Evolutionary conservation across 37 sponge, comb jelly and placozoan species (phyloP), one percentile per base, ranked within the genome.

Genomic region (Corticium candelabrum): DNA sequence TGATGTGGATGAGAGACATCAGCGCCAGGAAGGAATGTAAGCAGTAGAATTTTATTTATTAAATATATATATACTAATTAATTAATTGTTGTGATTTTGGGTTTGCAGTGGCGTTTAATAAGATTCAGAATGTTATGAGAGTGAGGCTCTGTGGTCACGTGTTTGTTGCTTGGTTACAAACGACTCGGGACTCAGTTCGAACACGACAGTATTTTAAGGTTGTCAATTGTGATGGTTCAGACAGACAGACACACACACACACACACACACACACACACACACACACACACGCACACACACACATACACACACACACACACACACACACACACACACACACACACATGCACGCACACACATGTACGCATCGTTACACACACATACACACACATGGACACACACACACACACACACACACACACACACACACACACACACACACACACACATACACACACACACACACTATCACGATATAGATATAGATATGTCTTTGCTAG

Each of bases 1-100:
- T 40, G 33, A 78, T 80, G 84, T 81, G 80, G 77, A 77, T 77
- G 2, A 30, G 27, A 78, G 2, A 67, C 79, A 68, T 73, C 62
- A 73, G 3, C n/a, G 27, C 21, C 35, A n/a, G 34, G 11, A 3
- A 15, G 74, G 3, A 5, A 15, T 5, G 4, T 7, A 7, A 76
- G 68, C 68, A 33, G 21, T 50, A 27, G 21, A 50, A 50, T 21
- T 50, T 50, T 27, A 50, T n/a, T n/a, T n/a, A n/a, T n/a, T 50
- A 50, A 11, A 21, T 50, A 50, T 50, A 50, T 11, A 21, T 27
- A 21, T 50, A 11, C 62, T 50, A 21, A 21, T 21, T 50, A 50
- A 27, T 21, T 50, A 50, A 50, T 27, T 21, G 62, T 11, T 50
- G 62, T 21, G 21, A n/a, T n/a, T n/a, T n/a, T n/a, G n/a, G 11